Evolutionary conservation across 2,888 invertebrate genomes (phyloP).

Genomic region (Amphipyra tragopoginis): DNA sequence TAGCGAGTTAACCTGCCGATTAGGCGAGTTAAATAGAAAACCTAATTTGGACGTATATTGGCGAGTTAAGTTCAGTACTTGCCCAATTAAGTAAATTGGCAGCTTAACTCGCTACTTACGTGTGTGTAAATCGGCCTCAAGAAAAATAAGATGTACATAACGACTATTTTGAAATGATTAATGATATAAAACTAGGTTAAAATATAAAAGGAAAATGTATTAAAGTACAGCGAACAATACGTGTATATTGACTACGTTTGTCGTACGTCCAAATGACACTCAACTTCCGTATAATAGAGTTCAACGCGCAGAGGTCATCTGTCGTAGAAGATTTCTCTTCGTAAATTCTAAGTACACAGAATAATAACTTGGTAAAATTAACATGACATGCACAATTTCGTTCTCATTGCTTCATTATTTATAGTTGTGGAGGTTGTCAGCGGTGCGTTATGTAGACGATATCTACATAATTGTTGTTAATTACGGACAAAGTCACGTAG

Average conservation of each 20-base stretch:
- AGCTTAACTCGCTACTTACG: too few species aligned
- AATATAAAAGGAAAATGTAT: constrained; percentile 31
- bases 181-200: constrained; percentile 41
- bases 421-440: constrained; percentile 41
- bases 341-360: constrained; percentile 26
- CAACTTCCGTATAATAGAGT: constrained; percentile 40
- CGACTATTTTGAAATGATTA: constrained; percentile 44
- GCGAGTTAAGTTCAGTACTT: too few species aligned
- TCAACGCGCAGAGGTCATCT: constrained; percentile 44
- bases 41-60: too few species aligned
- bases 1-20: too few species aligned
- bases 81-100: too few species aligned
- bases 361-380: constrained; percentile 40
- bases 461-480: constrained; percentile 56
- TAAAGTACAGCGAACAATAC: constrained; percentile 5
- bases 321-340: constrained; percentile 42
- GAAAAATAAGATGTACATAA: constrained; percentile 28
- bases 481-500: constrained; percentile 44
- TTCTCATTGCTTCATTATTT: constrained; percentile 45
- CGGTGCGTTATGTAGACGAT: constrained; percentile 47
- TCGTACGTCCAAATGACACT: constrained; percentile 6
- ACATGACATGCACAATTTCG: constrained; percentile 51
- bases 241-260: constrained; percentile 22
- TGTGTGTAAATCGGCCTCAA: not conserved
- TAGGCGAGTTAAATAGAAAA: too few species aligned